Percentiles rank a stretch among this genome's conserved stretches.
Evolutionary conservation across 2,888 invertebrate species (phyloP).

Genomic region (Drosophila pegasa): DNA sequence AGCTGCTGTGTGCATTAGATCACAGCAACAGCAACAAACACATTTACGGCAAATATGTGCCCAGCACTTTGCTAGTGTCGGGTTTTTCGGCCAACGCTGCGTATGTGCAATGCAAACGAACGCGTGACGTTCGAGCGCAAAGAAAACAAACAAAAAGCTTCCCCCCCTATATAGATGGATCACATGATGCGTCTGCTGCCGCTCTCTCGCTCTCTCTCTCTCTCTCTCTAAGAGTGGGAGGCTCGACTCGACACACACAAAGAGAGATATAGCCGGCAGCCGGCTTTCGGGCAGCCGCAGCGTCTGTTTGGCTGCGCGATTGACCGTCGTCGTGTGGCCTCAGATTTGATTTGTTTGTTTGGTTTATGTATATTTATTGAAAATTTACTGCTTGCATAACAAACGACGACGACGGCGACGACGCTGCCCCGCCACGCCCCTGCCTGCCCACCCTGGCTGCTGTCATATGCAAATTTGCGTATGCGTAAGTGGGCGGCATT

Average conservation of each 20-base stretch:
- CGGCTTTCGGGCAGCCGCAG: constrained; percentile 28
- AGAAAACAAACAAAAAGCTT: constrained; percentile 58
- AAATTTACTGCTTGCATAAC: constrained; percentile 78
- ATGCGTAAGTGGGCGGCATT: constrained; percentile 60
- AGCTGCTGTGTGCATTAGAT: constrained; percentile 48
- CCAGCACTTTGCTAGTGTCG: constrained; percentile 56
- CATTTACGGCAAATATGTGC: constrained; percentile 49
- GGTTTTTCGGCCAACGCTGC: constrained; percentile 60
- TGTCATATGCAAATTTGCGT: constrained; percentile 62
- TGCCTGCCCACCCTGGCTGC: constrained; percentile 5
- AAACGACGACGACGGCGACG: constrained; percentile 44
- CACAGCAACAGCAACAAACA: constrained; percentile 34
- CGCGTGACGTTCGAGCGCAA: constrained; percentile 63
- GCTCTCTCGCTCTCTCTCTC: constrained; percentile 10
- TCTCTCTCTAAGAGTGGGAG: constrained; percentile 44
- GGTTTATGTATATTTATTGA: constrained; percentile 76
- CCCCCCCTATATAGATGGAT: constrained; percentile 39
- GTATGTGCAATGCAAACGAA: constrained; percentile 69
- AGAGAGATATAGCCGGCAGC: constrained; percentile 24
- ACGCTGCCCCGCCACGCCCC: neutral
- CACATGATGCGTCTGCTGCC: constrained; percentile 41
- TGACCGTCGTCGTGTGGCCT: constrained; percentile 51
- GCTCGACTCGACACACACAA: constrained; percentile 50
- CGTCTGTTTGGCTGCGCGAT: constrained; percentile 61
- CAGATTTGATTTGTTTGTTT: constrained; percentile 72